Percentiles rank a stretch among this genome's conserved stretches.
These are phyloP conservation scores for Mimachlamys varia DNA, from an alignment of 2,888 invertebrate genomes.

Conservation along the genomic window DNA sequence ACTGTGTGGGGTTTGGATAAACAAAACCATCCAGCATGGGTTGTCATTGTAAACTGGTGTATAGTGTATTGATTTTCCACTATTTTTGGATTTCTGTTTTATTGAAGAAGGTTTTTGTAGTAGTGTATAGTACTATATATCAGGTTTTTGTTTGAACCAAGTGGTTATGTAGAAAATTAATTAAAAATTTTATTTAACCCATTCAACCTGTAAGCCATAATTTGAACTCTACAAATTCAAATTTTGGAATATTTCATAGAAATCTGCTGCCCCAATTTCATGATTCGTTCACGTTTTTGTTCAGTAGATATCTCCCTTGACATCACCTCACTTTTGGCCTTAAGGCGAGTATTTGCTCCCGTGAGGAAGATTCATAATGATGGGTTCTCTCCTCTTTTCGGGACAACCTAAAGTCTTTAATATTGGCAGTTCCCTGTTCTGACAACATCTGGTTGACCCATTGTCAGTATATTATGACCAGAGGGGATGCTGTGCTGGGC, in stretches of 20 bases:
- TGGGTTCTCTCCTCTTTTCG: no score
- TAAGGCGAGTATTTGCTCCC: no score
- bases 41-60: not conserved
- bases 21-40: not conserved
- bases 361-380: no score
- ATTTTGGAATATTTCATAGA: not conserved
- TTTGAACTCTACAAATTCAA: not conserved
- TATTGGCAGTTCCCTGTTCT: no score
- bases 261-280: no score
- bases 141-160: not conserved
- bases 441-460: no score
- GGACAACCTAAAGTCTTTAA: no score
- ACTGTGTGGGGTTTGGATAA: not conserved
- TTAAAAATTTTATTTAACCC: not conserved
- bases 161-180: not conserved
- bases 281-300: no score
- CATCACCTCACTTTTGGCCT: no score
- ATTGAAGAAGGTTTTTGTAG: not conserved
- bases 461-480: no score
- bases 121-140: not conserved
- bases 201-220: not conserved
- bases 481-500: no score
- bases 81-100: conserved; percentile 17
- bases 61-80: not conserved
- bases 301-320: no score